A percentile compares a stretch with the other conserved stretches of the same genome.
These are phyloP conservation scores for Brachyopa scutellaris DNA, from an alignment of 2,888 invertebrate species.

Conservation along the genomic window DNA sequence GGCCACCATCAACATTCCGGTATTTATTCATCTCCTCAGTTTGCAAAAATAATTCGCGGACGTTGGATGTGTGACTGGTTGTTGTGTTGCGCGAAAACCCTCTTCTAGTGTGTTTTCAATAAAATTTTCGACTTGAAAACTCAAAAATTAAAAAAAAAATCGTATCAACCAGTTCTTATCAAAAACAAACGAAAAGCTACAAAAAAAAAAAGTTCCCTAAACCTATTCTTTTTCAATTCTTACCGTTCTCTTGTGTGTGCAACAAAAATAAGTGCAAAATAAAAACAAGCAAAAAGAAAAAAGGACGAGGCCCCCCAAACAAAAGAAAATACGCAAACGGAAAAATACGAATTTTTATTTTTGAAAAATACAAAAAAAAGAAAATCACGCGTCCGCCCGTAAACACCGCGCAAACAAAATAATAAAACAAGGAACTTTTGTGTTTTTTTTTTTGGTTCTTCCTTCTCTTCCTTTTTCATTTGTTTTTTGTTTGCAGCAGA, in stretches of 20 bases:
- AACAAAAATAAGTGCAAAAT: background rate
- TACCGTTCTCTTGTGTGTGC: background rate
- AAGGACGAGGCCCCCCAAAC: background rate
- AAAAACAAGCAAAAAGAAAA: background rate
- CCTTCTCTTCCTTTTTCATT: background rate
- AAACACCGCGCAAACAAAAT: slow-evolving; percentile 18
- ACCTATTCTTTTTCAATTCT: background rate
- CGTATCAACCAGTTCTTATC: background rate
- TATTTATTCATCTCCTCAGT: slow-evolving; percentile 47
- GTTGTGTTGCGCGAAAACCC: slow-evolving; percentile 39
- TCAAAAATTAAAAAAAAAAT: background rate
- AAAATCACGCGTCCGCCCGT: slow-evolving; percentile 9
- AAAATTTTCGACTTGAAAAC: slow-evolving; percentile 5
- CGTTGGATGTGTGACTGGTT: slow-evolving; percentile 54
- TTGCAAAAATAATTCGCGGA: slow-evolving; percentile 65
- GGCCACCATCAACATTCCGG: slow-evolving; percentile 52
- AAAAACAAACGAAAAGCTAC: background rate
- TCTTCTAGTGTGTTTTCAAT: slow-evolving; percentile 16
- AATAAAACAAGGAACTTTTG: slow-evolving; percentile 10
- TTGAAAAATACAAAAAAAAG: slow-evolving; percentile 4
- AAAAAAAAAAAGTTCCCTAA: background rate
- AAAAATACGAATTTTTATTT: background rate
- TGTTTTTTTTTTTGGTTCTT: slow-evolving; percentile 2
- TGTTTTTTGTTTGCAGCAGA: background rate
- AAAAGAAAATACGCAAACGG: background rate